Evolutionary conservation across 1,140 invertebrate genomes (phyloP), one percentile per base, ranked within the genome.

Genomic region (Achatina immaculata): DNA sequence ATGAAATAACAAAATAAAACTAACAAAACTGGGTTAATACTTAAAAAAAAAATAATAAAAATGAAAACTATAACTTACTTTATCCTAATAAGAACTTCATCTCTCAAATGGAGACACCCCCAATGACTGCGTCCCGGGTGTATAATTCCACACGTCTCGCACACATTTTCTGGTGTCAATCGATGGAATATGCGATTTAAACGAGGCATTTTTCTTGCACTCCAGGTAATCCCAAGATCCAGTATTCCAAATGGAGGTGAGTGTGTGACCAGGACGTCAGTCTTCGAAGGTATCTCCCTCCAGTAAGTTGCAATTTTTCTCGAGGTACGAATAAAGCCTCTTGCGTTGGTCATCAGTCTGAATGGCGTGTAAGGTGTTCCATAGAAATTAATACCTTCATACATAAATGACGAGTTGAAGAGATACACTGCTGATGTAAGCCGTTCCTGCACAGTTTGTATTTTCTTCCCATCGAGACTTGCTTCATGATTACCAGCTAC

Each of bases 401-500:
- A 81, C 42, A 40, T 72, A 19, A 82, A 77, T 16, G 80, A 82
- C 4, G 85, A 83, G 72, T 88, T 85, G 45, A 83, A 84, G n/a
- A 88, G 79, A 78, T 88, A 88, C 0, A 74, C 84, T 31, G 83
- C 85, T 66, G 81, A 77, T 4, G 79, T 78, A 28, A 88, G 51
- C 7, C 75, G 66, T 21, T 77, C 55, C 55, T 85, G 85, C 58
- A 86, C 82, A 9, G 84, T 55, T 28, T 85, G 78, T 19, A 66
- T 40, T 4, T 62, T 42, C 34, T 75, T 62, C 21, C 51, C 77
- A 0, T 85, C 81, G 4, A 88, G 82, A 40, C 74, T 73, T 6
- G 81, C 79, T 31, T 88, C 87, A 78, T 88, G 87, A 76, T 88
- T 88, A 24, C 87, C 87, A 31, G 84, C 86, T 6, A 88, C 86